A percentile compares a stretch with the other conserved stretches of the same genome.
These are phyloP conservation scores for Hycleus cichorii DNA, from an alignment of 1,140 invertebrate species.

Conservation along the genomic window DNA sequence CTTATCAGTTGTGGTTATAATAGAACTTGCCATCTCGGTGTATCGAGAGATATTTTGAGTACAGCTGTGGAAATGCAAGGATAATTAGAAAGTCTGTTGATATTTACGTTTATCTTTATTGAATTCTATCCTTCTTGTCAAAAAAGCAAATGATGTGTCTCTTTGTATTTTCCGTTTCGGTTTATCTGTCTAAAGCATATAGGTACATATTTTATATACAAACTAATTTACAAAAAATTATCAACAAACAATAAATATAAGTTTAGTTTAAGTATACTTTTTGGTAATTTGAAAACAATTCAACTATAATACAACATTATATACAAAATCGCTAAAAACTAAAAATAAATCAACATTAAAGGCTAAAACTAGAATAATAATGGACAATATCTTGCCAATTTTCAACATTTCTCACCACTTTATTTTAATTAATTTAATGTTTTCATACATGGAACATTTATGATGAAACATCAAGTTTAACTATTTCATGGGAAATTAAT, in stretches of 20 bases:
- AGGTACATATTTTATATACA: slow-evolving; percentile 4
- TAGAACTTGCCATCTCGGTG: too few relatives aligned
- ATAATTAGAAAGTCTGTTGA: background rate
- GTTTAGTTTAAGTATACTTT: background rate
- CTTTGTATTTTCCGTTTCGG: background rate
- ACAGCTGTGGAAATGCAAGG: too few relatives aligned
- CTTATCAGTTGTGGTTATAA: too few relatives aligned
- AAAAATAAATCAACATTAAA: background rate
- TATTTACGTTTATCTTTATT: slow-evolving; percentile 12
- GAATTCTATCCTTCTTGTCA: slow-evolving; percentile 12
- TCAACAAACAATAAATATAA: slow-evolving; percentile 16
- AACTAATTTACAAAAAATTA: slow-evolving; percentile 10
- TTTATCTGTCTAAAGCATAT: slow-evolving; percentile 1
- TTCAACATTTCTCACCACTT: too few relatives aligned
- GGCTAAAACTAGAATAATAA: too few relatives aligned
- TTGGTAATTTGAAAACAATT: too few relatives aligned
- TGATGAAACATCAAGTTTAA: slow-evolving; percentile 7
- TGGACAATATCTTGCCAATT: too few relatives aligned
- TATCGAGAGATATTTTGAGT: too few relatives aligned
- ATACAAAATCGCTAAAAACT: slow-evolving; percentile 11
- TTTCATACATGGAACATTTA: slow-evolving; percentile 15
- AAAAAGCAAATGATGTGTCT: slow-evolving; percentile 9
- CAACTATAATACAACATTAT: background rate
- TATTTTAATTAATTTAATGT: background rate
- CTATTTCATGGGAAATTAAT: background rate